Conservation (phyloP, 1,140 invertebrate genomes). For the Mamestra configurata region DNA sequence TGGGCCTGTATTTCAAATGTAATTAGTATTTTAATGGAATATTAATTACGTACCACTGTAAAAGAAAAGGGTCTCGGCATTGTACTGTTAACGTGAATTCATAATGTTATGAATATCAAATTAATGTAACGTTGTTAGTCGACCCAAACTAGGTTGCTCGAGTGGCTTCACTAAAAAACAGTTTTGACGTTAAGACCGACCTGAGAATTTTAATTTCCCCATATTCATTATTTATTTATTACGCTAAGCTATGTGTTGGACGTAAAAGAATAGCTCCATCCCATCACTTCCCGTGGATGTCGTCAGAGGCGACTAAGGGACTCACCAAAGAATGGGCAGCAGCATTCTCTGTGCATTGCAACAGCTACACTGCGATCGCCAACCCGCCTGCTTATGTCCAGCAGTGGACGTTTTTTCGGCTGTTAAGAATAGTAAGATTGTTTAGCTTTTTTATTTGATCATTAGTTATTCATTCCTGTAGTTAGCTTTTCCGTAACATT, state of each 20-base stretch:
- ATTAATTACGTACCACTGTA: constrained; percentile 25
- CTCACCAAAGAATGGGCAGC: too few species aligned
- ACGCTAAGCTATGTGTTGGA: too few species aligned
- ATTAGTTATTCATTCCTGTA: not conserved
- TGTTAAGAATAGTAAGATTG: not conserved
- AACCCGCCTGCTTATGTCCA: too few species aligned
- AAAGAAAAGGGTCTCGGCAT: constrained; percentile 15
- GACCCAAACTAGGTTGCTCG: not conserved
- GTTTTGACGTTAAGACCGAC: not conserved
- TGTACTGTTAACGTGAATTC: constrained; percentile 15
- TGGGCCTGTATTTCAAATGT: constrained; percentile 20
- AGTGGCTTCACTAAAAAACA: constrained; percentile 22
- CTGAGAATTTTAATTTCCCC: not conserved
- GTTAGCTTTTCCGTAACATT: not conserved
- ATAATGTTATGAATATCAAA: constrained; percentile 45
- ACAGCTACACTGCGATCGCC: too few species aligned
- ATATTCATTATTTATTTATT: constrained; percentile 31
- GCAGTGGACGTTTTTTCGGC: too few species aligned
- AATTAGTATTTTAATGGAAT: constrained; percentile 47
- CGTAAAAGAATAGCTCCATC: too few species aligned
- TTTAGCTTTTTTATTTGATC: constrained; percentile 33
- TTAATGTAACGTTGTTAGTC: constrained; percentile 34
- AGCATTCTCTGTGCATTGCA: too few species aligned
- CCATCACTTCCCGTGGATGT: too few species aligned
- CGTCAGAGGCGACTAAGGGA: too few species aligned